These are phyloP conservation scores for Bambusicola thoracicus DNA, from an alignment of 2,113 vertebrate species.

Conservation along the genomic window DNA sequence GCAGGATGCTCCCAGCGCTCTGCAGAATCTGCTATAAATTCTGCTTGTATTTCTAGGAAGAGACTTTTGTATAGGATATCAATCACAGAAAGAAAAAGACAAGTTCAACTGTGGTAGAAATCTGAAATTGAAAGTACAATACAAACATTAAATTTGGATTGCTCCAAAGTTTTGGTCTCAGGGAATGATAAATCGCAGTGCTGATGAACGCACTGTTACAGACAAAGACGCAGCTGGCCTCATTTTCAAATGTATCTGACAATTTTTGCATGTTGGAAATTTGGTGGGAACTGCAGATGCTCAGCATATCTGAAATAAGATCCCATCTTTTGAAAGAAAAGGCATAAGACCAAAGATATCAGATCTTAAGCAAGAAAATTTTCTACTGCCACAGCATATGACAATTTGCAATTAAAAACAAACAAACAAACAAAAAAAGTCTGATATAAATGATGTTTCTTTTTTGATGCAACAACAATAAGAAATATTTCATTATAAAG, in stretches of 20 bases:
- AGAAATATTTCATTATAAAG: slow-evolving; percentile 44
- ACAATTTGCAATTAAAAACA: background rate
- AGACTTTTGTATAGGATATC: background rate
- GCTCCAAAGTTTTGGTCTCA: background rate
- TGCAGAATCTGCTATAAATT: background rate
- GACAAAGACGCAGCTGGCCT: background rate
- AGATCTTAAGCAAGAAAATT: background rate
- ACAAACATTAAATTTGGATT: background rate
- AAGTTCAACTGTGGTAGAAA: background rate
- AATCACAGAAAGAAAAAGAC: background rate
- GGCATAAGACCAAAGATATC: background rate
- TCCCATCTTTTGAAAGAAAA: background rate
- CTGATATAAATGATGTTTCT: background rate
- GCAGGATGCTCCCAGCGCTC: background rate
- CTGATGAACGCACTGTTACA: background rate
- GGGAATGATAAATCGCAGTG: background rate
- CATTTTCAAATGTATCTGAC: background rate
- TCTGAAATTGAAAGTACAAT: background rate
- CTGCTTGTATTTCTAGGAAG: background rate
- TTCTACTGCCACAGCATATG: slow-evolving; percentile 3
- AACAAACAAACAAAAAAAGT: background rate
- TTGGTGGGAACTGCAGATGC: background rate
- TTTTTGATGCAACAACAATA: slow-evolving; percentile 33
- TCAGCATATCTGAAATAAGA: background rate
- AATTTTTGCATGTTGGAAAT: background rate